Evolutionary conservation across 1,140 invertebrate species (phyloP), one percentile per base, ranked within the genome.

Genomic region (Monochamus saltuarius): DNA sequence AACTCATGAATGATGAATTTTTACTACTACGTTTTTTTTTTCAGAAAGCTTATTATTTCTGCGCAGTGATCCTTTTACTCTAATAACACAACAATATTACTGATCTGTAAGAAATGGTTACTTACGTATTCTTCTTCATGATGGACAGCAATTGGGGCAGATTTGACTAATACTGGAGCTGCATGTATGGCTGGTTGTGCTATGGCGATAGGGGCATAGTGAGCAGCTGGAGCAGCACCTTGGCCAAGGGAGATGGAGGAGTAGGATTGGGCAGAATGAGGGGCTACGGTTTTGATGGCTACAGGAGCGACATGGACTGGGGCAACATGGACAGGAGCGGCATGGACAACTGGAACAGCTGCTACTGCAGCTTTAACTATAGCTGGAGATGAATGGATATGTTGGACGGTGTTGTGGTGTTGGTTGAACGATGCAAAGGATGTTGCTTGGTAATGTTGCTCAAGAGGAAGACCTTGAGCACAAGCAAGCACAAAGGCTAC

Each of bases 311-410:
- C 1, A 22, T 55, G 55, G 37, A 22, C 43, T 56, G 55, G 56
- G 17, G 34, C 45, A 2, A 74, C 56, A 56, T 76, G 75, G 40
- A 72, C 70, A 53, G 75, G 70, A 19, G 83, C 82, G 69, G 81
- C 16, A 34, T 51, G 8, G 11, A 59, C 42, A 3, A 54, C 39
- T 45, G 6, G 56, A 68, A 82, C 82, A 55, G 83, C 83, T 4
- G 82, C 83, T n/a, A 81, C 80, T 56, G 82, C 81, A 40, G 59
- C 45, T 4, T 52, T 49, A 13, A 80, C 76, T 14, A 77, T 78
- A 13, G 77, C 71, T 10, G 78, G 78, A 34, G 60, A 51, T 47
- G 80, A 73, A 59, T 80, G 79, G 46, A 80, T 75, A 52, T 80
- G 66, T 14, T 78, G 76, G 4, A 78, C 73, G 35, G 60, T 62